Conservation (phyloP, 2,113 vertebrate genomes). For the Lophochroa leadbeateri region DNA sequence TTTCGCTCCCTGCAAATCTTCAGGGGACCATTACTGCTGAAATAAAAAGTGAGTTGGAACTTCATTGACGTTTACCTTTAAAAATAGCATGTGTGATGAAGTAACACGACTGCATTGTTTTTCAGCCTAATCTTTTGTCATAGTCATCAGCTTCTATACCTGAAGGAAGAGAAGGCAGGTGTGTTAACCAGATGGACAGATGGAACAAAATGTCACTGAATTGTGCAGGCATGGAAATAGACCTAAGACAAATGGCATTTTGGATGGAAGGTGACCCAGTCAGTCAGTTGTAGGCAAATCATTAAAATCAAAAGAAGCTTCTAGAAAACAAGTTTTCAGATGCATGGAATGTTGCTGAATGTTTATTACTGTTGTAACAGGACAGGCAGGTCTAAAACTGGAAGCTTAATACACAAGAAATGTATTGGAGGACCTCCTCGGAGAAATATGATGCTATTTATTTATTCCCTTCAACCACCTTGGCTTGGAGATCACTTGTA, state of each 20-base stretch:
- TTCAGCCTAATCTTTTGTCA: neutral
- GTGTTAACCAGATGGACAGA: slow-evolving; percentile 58
- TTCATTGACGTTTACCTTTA: neutral
- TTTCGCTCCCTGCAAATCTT: slow-evolving; percentile 30
- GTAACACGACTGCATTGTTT: neutral
- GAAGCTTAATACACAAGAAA: neutral
- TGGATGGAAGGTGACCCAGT: slow-evolving; percentile 18
- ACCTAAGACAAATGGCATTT: neutral
- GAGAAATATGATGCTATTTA: neutral
- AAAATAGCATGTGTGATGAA: neutral
- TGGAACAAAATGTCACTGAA: slow-evolving; percentile 43
- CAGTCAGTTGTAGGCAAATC: neutral
- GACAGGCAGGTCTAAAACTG: neutral
- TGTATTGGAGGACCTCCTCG: fast-evolving
- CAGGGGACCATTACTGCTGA: neutral
- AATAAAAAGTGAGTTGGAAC: slow-evolving; percentile 10
- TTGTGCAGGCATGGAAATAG: slow-evolving; percentile 8
- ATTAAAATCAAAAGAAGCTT: neutral
- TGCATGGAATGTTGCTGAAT: neutral
- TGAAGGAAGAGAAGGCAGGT: slow-evolving; percentile 43
- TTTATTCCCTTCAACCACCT: neutral
- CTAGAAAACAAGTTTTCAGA: neutral
- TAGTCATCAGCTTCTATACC: slow-evolving; percentile 31
- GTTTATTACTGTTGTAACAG: neutral
- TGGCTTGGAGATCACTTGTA: neutral